Base-by-base conservation (phyloP, 2,797 vertebrate species). In the Anabacerthia variegaticeps region DNA sequence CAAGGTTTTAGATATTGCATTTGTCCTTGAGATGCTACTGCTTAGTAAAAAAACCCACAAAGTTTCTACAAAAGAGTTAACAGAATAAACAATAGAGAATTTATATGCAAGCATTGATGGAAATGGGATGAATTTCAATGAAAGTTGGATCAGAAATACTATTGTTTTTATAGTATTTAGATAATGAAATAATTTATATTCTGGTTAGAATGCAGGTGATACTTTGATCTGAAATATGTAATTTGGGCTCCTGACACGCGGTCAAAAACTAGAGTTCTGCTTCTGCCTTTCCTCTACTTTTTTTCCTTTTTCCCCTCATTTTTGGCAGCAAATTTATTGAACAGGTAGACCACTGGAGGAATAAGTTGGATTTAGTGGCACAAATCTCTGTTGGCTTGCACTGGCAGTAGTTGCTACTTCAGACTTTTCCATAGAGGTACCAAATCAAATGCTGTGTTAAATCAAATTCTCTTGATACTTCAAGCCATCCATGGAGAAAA, bases 1-100 rank as follows among this genome's bases (percentile, higher is more conserved):
- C 18, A 95, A 78, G 48, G 86, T 94, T 86, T 89, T 63, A 90
- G 75, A 65, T 84, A 92, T 66, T 95, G 56, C 22, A 56, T n/a
- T 80, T 73, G 32, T 87, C 63, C 56, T 67, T 71, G 61, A 88
- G 51, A 52, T 81, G n/a, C 20, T 78, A 26, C 32, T 81, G 56
- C 56, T 91, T n/a, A 48, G 36, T 39, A 39, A 18, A 79, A 85
- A 88, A 69, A 65, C 1, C 3, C 4, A 52, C 28, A 55, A 58
- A 65, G 61, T 58, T 77, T 24, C 39, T 52, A 58, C 44, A 58
- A 77, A 65, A 32, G 15, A 58, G 18, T 48, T 85, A 61, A 61
- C 26, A 78, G 28, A 78, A 41, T 23, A 59, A 49, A 32, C 59
- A 73, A 28, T 21, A 59, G 46, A 32, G 32, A 66, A 32, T 78